Conservation (phyloP, 2,113 vertebrate genomes). For the Actenoides hombroni region DNA sequence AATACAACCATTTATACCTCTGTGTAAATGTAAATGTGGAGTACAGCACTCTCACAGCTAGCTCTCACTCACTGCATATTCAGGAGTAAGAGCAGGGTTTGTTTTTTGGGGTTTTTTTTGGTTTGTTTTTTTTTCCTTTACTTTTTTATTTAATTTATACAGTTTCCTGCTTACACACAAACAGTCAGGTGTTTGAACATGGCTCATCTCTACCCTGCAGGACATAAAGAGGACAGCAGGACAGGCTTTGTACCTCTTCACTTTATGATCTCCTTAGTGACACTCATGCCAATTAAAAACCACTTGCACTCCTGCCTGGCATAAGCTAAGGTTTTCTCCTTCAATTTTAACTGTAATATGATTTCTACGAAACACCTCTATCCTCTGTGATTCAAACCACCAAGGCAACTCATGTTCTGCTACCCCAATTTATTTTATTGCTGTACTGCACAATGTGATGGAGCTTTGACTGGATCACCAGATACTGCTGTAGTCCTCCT, state of each 20-base stretch:
- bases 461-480: background rate
- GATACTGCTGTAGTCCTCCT: background rate
- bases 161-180: background rate
- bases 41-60: background rate
- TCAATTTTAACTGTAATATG: background rate
- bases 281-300: background rate
- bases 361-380: background rate
- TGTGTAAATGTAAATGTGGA: constrained; percentile 1
- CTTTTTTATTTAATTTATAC: background rate
- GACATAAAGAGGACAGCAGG: background rate
- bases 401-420: background rate
- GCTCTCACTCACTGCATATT: background rate
- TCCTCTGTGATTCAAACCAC: background rate
- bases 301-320: background rate
- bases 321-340: background rate
- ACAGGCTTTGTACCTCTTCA: background rate
- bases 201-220: background rate
- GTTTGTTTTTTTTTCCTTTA: background rate
- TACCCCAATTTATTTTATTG: background rate
- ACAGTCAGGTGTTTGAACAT: background rate
- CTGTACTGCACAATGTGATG: background rate
- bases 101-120: no score
- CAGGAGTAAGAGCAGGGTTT: background rate
- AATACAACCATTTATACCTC: background rate
- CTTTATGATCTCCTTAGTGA: background rate